Evolutionary conservation across 1,140 invertebrate species (phyloP), one percentile per base, ranked within the genome.

Genomic region (Trichoplusia ni): DNA sequence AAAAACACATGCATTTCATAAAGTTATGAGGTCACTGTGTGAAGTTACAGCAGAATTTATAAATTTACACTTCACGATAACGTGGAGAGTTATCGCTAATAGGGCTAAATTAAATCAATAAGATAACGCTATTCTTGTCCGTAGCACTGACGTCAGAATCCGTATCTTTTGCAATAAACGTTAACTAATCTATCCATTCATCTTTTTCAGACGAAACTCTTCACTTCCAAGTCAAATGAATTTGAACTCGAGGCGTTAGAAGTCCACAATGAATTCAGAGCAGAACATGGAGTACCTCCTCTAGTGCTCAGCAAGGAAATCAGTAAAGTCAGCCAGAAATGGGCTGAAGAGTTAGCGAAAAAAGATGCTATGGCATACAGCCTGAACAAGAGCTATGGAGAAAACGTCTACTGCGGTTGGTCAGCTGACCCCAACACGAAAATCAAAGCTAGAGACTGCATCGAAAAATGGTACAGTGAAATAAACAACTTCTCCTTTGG

Each of bases 201-300:
- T 44, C 9, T 58, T 58, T 86, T 89, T 47, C 85, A 90, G 87
- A 90, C 81, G 71, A 88, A 84, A 60, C 65, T 90, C 37, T 90
- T 90, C 65, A 65, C 78, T 44, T 85, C 79, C 2, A 90, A 85
- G 59, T 71, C 81, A 2, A 86, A 58, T 63, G 67, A 88, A 73
- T 81, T 95, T 92, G 92, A 92, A 90, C 75, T 90, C 86, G 81
- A 94, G 92, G 73, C 93, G 91, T 88, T 97, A 53, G 90, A 94
- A 42, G 91, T 94, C 16, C 96, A 97, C 81, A 97, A 97, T 81
- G 93, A 95, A 44, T 96, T 95, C 73, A 91, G 97, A 67, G 89
- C 89, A 67, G 94, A 93, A 73, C 96, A 98, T 83, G 93, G 93
- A 42, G 94, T 93, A 0, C 90, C 92, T 1, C 92, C 85, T 42